Percentiles rank a stretch among this genome's conserved stretches.
These are phyloP conservation scores for Wasmannia auropunctata DNA, from an alignment of 1,140 invertebrate species.

Conservation along the genomic window DNA sequence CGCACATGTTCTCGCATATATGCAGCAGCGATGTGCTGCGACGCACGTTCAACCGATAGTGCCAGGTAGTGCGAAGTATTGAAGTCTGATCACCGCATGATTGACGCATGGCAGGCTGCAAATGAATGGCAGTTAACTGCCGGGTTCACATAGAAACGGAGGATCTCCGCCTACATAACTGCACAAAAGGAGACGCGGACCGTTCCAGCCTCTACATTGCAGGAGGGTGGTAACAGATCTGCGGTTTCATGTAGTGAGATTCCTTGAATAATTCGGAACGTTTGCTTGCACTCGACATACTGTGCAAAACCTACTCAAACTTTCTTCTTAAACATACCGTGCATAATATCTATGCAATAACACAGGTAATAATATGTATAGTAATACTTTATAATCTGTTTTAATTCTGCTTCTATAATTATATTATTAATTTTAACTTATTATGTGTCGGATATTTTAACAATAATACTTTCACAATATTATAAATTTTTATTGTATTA, in stretches of 20 bases:
- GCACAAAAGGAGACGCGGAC: neutral
- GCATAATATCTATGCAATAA: neutral
- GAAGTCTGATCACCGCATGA: slow-evolving; percentile 45
- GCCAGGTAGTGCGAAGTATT: neutral
- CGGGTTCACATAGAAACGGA: neutral
- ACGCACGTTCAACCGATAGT: slow-evolving; percentile 21
- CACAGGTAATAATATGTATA: neutral
- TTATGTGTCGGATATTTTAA: neutral
- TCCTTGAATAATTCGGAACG: slow-evolving; percentile 33
- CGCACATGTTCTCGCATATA: neutral
- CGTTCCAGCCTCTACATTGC: neutral
- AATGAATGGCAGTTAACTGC: slow-evolving; percentile 46
- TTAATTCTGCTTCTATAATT: neutral
- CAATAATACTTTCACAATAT: neutral
- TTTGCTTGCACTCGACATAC: slow-evolving; percentile 6
- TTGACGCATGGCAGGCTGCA: slow-evolving; percentile 37
- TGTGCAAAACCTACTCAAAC: neutral
- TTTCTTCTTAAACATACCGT: neutral
- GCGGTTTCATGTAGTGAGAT: neutral
- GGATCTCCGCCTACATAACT: neutral
- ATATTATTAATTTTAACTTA: neutral
- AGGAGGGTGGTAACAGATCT: neutral
- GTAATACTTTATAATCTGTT: neutral
- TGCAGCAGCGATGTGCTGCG: neutral
- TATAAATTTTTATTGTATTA: slow-evolving; percentile 11